These are phyloP conservation scores for Auanema sp. DNA, from an alignment of 2,888 invertebrate genomes.

Conservation along the genomic window DNA sequence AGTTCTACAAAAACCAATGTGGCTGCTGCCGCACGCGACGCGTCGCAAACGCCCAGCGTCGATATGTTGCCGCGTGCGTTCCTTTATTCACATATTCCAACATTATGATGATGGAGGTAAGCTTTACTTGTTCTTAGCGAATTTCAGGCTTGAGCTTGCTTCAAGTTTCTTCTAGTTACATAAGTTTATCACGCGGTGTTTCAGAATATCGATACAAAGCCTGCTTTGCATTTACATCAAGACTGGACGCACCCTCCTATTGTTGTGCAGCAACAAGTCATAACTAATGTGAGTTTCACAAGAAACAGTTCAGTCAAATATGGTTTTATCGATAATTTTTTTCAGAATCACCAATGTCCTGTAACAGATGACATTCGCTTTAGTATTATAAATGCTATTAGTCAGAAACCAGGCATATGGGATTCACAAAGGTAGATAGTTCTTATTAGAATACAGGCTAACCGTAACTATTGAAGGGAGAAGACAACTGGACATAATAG, in stretches of 20 bases:
- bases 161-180: background rate
- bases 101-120: constrained; percentile 14
- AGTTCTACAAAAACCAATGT: too few species aligned
- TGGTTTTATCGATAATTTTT: background rate
- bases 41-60: constrained; percentile 18
- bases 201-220: constrained; percentile 10
- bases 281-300: constrained; percentile 10
- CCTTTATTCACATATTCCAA: constrained; percentile 15
- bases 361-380: constrained; percentile 30
- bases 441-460: background rate
- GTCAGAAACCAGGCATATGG: constrained; percentile 29
- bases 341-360: constrained; percentile 14
- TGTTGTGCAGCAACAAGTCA: constrained; percentile 12
- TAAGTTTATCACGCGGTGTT: constrained; percentile 6
- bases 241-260: constrained; percentile 1
- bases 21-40: constrained; percentile 27
- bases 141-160: background rate
- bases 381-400: constrained; percentile 30
- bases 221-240: constrained; percentile 3
- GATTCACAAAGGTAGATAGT: constrained; percentile 19
- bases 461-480: constrained; percentile 16
- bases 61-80: constrained; percentile 24
- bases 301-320: constrained; percentile 4
- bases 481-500: constrained; percentile 19
- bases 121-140: background rate